These are phyloP conservation scores for Nymphalis io DNA, from an alignment of 1,140 invertebrate genomes.

Conservation along the genomic window DNA sequence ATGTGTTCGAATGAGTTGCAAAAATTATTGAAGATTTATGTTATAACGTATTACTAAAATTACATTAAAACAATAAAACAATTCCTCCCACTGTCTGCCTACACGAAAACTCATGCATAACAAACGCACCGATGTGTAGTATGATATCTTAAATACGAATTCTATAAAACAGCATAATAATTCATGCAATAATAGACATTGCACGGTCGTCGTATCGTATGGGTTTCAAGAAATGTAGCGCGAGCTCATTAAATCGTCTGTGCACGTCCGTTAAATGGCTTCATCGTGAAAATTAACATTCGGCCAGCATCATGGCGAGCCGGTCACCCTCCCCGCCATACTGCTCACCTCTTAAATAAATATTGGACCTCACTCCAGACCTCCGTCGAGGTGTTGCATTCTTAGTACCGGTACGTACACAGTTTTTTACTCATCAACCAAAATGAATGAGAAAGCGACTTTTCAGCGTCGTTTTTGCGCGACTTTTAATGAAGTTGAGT, in stretches of 20 bases:
- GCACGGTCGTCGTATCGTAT: slow-evolving; percentile 55
- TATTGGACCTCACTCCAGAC: slow-evolving; percentile 67
- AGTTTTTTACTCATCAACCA: slow-evolving; percentile 7
- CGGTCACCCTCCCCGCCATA: slow-evolving; percentile 31
- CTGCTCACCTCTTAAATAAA: slow-evolving; percentile 61
- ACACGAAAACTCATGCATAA: slow-evolving; percentile 17
- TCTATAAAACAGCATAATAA: slow-evolving; percentile 59
- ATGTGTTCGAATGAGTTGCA: too few species aligned
- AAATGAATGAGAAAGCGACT: slow-evolving; percentile 1
- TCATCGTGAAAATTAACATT: slow-evolving; percentile 76
- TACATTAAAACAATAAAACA: not conserved
- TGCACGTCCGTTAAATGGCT: slow-evolving; percentile 69
- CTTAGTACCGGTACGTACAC: slow-evolving; percentile 14
- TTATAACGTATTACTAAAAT: not conserved
- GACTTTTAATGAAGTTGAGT: slow-evolving; percentile 3
- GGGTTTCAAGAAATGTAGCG: slow-evolving; percentile 64
- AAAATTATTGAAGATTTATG: not conserved
- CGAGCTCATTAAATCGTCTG: slow-evolving; percentile 52
- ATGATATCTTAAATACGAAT: slow-evolving; percentile 25
- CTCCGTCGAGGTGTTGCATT: slow-evolving; percentile 57
- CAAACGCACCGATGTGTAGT: slow-evolving; percentile 11
- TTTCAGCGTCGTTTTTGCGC: not conserved
- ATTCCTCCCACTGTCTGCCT: not conserved
- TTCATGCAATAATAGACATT: slow-evolving; percentile 65
- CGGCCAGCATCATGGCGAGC: slow-evolving; percentile 55